Base-by-base conservation (phyloP, 2,888 invertebrate species). In the Himalopsyche tibetana region DNA sequence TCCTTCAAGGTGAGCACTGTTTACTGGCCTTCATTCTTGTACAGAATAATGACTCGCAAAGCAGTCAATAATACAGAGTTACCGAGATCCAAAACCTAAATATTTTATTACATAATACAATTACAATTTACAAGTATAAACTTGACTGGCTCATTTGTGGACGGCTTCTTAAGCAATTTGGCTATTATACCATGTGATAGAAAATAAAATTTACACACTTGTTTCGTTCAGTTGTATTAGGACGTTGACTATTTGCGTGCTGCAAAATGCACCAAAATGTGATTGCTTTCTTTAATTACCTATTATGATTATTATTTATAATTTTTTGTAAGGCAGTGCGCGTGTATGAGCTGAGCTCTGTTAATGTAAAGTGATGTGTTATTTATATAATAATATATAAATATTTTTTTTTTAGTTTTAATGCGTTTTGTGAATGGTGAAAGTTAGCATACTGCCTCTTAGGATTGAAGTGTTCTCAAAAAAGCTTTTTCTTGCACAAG, bases 221-320 rank as follows among this genome's bases (percentile, higher is more conserved):
- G 38, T 74, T 74, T 74, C 38, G 36, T 74, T 63, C 12, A 38
- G 12, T 51, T 74, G 12, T 38, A 74, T 74, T n/a, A 63, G n/a
- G 38, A 36, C 15, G 74, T 74, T 74, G 74, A 74, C 28, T 74
- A 74, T 74, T 74, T 74, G 74, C 15, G 74, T 74, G 74, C 74
- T 36, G 74, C 36, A 74, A 74, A 74, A 36, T 74, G 74, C 74
- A 74, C 74, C 74, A 74, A 38, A 19, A 38, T 74, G 74, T 74
- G 74, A 74, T 74, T 74, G 74, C 74, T 74, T 74, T 74, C 69
- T 74, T 74, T 74, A 74, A 74, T 74, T 74, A 36, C 36, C 74
- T 74, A 74, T 38, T 74, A 38, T 38, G 11, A 38, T 74, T 38
- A 38, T 74, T 74, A 74, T 74, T 69, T 69, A 36, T 69, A 63